Conservation (phyloP, 2,113 vertebrate species). For the Numenius arquata region DNA sequence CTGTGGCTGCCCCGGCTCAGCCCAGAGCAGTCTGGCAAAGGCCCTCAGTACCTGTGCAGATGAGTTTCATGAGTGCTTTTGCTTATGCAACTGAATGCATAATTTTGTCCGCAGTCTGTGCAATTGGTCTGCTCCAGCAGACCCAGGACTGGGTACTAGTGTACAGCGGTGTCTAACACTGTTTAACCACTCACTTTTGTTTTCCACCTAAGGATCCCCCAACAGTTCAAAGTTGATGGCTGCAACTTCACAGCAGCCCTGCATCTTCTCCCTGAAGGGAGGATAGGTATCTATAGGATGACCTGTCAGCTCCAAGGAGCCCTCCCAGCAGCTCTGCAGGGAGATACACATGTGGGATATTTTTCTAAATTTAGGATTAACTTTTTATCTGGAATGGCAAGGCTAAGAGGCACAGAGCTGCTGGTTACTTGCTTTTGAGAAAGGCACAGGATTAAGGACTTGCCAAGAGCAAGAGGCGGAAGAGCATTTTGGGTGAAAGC, state of each 20-base stretch:
- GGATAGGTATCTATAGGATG: neutral
- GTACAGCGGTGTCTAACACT: neutral
- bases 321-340: neutral
- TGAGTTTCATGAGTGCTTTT: neutral
- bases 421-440: neutral
- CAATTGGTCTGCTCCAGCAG: neutral
- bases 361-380: neutral
- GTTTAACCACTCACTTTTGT: neutral
- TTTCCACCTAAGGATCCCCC: neutral
- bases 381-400: neutral
- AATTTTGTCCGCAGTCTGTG: neutral
- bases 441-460: neutral
- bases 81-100: neutral
- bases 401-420: neutral
- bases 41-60: neutral
- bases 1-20: neutral
- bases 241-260: neutral
- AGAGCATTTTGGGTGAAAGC: neutral
- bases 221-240: neutral
- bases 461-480: neutral
- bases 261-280: neutral
- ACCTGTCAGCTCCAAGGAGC: neutral
- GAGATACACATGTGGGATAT: neutral
- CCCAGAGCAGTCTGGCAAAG: neutral
- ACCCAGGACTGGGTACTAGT: neutral